Base-by-base conservation (phyloP, 2,113 vertebrate species). In the Peromyscus californicus region DNA sequence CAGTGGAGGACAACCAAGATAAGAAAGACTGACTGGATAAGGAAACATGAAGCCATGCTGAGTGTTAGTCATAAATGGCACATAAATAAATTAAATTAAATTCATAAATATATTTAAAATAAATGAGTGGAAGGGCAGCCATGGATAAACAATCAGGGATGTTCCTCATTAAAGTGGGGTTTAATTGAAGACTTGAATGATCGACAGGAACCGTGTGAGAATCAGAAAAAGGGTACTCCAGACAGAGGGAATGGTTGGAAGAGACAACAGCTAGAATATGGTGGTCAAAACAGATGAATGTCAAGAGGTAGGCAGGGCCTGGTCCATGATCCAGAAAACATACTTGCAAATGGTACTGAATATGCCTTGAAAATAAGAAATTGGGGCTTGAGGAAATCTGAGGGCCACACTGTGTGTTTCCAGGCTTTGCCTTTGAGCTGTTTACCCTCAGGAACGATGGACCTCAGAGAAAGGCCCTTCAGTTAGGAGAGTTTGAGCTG, bases 321-420 rank as follows among this genome's bases (percentile, higher is more conserved):
- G 6, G 19, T 0, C 72, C 51, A 0, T 0, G 3, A 51, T 61
- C 12, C 8, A 45, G 57, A 59, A 21, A 33, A 3, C 54, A 3
- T 9, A 16, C 39, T 59, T 59, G 19, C 63, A 80, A 12, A 42
- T 39, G 4, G 1, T 7, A 2, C 57, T 0, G 45, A 45, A 59
- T 9, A 45, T 22, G 67, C 11, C n/a, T 3, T 0, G 17, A 39
- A 65, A 39, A 42, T 15, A 83, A 36, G 67, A 75, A 57, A 76
- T 3, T 3, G 12, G 89, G 51, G 16, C 19, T 6, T 1, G 13
- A 31, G 54, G 29, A 21, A 4, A 17, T 26, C 45, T 76, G 54
- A 31, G 48, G n/a, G n/a, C 26, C 42, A 10, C 48, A 4, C 7
- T 36, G 22, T 21, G 0, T 51, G 63, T 54, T 74, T 26, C 33